Conservation (phyloP, 2,113 vertebrate genomes). For the Elephantulus edwardii region DNA sequence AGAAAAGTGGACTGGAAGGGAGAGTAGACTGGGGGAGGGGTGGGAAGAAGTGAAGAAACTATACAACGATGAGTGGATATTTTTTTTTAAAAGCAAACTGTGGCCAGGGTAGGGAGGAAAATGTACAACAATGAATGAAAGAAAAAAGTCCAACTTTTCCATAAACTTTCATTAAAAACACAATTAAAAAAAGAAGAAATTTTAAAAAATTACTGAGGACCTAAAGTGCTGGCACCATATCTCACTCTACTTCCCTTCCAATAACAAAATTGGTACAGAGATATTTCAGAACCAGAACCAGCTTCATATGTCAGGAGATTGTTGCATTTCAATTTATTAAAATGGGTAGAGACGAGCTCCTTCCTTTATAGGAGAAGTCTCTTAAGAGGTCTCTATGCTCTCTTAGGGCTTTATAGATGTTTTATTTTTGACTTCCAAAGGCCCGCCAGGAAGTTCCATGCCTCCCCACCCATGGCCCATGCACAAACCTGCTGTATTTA, state of each 20-base stretch:
- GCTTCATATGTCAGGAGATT: not conserved
- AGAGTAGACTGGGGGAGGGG: too few species aligned
- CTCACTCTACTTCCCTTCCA: not conserved
- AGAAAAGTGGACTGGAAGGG: too few species aligned
- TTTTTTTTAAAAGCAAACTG: too few species aligned
- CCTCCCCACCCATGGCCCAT: constrained; percentile 3
- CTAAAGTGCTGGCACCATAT: not conserved
- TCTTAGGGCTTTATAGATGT: constrained; percentile 50
- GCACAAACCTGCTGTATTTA: constrained; percentile 2
- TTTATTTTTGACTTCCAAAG: constrained; percentile 48
- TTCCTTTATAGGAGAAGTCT: not conserved
- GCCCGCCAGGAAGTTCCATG: constrained; percentile 45
- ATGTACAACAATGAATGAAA: too few species aligned
- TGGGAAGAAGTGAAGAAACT: too few species aligned
- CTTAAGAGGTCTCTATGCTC: not conserved
- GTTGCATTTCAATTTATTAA: not conserved
- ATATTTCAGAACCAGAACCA: not conserved
- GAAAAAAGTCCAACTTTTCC: too few species aligned
- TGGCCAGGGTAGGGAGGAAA: too few species aligned
- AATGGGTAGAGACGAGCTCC: not conserved
- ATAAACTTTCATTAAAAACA: too few species aligned
- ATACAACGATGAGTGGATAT: too few species aligned
- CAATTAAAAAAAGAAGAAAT: too few species aligned
- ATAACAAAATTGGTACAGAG: not conserved
- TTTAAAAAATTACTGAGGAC: not conserved